phyloP scores from a whole-genome alignment of 2,113 vertebrate genomes.

The Sakesphorus luctuosus region DNA sequence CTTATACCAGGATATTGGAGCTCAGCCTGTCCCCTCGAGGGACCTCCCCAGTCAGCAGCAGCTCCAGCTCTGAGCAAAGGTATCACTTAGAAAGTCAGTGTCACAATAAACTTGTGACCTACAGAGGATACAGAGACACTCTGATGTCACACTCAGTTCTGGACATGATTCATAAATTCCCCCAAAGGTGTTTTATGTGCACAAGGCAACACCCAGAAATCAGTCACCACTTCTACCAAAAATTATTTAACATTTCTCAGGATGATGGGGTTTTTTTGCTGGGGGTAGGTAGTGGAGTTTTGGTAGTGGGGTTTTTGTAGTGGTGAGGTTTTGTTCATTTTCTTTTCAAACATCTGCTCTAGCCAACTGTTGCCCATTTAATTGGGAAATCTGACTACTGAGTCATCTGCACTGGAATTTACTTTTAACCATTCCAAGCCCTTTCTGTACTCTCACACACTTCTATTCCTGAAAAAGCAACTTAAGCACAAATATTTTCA shows the following conservation, averaged over 20 bases:
- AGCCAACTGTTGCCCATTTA: not conserved
- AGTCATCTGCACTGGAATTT: not conserved
- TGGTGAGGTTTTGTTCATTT: not conserved
- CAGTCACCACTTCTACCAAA: not conserved
- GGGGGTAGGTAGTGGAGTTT: not conserved
- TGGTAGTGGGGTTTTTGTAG: not conserved
- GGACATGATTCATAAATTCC: not conserved
- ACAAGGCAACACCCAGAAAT: not conserved
- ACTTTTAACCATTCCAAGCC: not conserved
- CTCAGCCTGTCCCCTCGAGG: not conserved
- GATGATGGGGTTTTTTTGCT: not conserved
- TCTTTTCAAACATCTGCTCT: not conserved
- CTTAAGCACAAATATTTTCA: not conserved
- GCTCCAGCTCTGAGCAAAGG: not conserved
- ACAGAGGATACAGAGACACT: not conserved
- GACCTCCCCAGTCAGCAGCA: not conserved
- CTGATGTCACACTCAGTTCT: not conserved
- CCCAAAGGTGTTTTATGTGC: fast-evolving
- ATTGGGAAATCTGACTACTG: not conserved
- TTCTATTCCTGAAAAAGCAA: not conserved
- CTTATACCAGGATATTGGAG: too few relatives aligned
- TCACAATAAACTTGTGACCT: not conserved
- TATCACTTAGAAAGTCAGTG: not conserved
- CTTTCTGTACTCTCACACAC: not conserved
- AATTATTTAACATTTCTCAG: not conserved